Percentiles rank a stretch among this genome's conserved stretches.
phyloP scores from a whole-genome alignment of 2,888 invertebrate genomes.

The Anarsia innoxiella region DNA sequence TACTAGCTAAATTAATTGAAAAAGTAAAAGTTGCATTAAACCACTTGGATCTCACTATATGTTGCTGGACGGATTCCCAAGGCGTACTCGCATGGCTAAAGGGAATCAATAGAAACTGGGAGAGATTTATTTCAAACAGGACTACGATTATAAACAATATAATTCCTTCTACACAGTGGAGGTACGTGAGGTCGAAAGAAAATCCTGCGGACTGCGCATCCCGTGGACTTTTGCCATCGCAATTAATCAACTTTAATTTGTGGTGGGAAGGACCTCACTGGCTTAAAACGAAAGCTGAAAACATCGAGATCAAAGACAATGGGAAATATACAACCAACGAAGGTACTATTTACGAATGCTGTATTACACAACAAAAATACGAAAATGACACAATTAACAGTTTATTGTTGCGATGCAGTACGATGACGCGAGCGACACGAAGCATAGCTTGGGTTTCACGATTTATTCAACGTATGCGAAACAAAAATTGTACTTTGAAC shows the following conservation, averaged over 20 bases:
- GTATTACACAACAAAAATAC: background rate
- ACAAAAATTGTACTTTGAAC: background rate
- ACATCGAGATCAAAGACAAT: background rate
- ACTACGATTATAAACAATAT: background rate
- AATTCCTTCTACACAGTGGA: background rate
- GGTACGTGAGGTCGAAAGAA: background rate
- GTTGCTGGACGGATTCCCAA: slow-evolving; percentile 7
- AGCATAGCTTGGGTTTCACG: slow-evolving; percentile 1
- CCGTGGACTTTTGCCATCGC: background rate
- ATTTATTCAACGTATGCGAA: background rate
- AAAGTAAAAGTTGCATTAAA: background rate
- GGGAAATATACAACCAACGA: background rate
- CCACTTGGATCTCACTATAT: background rate
- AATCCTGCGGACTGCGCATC: background rate
- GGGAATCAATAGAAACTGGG: background rate
- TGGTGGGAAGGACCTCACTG: no score
- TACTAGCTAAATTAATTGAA: background rate
- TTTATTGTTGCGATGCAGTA: background rate
- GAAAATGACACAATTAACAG: background rate
- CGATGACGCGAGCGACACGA: background rate
- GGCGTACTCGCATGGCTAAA: slow-evolving; percentile 3
- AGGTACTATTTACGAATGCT: background rate
- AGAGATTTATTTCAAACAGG: background rate
- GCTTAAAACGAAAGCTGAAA: background rate
- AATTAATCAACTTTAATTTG: background rate